Evolutionary conservation across 2,113 vertebrate species (phyloP), one percentile per base, ranked within the genome.

Genomic region (Bos javanicus): DNA sequence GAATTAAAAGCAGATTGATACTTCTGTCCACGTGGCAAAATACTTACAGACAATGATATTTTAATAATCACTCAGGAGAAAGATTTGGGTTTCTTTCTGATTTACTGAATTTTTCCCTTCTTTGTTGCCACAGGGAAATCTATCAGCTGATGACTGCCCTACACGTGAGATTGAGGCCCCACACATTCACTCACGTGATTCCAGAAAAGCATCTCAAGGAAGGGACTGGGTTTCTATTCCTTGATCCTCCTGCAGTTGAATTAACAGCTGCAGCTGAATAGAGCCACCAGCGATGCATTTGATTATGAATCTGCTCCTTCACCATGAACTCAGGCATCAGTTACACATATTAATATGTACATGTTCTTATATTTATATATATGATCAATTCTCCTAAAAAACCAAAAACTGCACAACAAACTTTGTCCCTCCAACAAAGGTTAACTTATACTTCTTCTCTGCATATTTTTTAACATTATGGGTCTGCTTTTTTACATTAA

Each of bases 401-500:
- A 21, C 3, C 67, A 16, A 74, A 86, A 91, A 36, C 52, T n/a
- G 10, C 36, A 90, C 17, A 33, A 54, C 17, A 62, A 95, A 84
- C 30, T 54, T 54, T 48, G 10, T 67, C 39, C 48, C 46, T 90
- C 67, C 78, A 67, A 3, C 11, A 48, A 94, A 39, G 25, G 11
- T 52, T 83, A 92, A 93, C 30, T 87, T 94, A 21, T 0, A 3
- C 43, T 64, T 87, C 71, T 83, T 88, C 30, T 94, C 52, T 97
- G 54, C 17, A 4, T 91, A n/a, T 54, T 95, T 97, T 97, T 64
- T 59, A 64, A 71, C 30, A 94, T 86, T 26, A 89, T 39, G 2
- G 54, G 46, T 71, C 62, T 50, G 5, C 14, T 90, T 93, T 94
- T 97, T 98, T 96, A 84, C 39, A 91, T 50, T 50, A 95, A 80